phyloP scores from a whole-genome alignment of 30 jellyfish, hydroid and myxozoan species.

The Calvadosia cruxmelitensis region DNA sequence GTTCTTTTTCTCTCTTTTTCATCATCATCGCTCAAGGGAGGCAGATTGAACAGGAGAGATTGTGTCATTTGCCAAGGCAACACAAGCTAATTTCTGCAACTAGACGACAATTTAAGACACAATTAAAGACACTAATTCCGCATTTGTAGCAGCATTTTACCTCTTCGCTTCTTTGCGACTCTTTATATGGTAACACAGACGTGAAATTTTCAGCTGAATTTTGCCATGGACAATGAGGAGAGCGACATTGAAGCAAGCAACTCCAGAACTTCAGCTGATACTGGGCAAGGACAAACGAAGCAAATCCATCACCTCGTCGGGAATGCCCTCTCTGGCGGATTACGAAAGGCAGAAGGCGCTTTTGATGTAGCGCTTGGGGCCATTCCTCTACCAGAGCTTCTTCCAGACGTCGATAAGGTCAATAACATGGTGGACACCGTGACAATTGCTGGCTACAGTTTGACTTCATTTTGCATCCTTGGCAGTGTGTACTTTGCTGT shows the following conservation, averaged over 20 bases:
- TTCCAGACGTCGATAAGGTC: conserved; percentile 51
- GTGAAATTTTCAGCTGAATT: no score
- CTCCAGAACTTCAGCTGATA: not conserved
- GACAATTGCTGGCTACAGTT: conserved; percentile 41
- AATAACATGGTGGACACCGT: conserved; percentile 37
- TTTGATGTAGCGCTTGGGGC: not conserved
- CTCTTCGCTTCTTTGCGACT: no score
- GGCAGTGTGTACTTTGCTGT: conserved; percentile 38
- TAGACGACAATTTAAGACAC: no score
- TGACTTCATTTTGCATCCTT: conserved; percentile 35
- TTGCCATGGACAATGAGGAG: not conserved
- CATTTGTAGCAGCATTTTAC: no score
- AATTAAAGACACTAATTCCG: no score
- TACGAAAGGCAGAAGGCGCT: not conserved
- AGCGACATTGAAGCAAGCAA: not conserved
- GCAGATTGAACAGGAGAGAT: no score
- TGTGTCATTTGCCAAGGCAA: no score
- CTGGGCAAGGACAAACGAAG: not conserved
- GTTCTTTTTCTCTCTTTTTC: no score
- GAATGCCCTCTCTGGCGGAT: not conserved
- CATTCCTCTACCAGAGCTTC: conserved; percentile 37
- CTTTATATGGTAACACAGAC: no score
- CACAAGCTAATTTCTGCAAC: no score
- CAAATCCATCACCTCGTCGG: not conserved
- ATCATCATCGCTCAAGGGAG: no score